phyloP scores from a whole-genome alignment of 2,888 invertebrate genomes.

The Chirona hameri region DNA sequence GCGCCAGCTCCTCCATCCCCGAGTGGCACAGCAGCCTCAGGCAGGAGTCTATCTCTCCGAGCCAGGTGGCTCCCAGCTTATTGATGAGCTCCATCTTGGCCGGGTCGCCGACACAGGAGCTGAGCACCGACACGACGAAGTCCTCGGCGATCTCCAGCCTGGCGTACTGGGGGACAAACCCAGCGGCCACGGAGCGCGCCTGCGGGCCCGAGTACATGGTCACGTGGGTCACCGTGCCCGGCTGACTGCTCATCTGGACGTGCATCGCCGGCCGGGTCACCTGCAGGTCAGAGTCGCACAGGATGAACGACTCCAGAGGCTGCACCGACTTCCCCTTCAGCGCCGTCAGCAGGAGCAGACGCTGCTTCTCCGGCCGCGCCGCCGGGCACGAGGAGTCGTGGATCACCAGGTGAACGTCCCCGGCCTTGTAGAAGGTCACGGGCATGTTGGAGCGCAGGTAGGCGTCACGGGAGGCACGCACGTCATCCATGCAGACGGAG shows the following conservation, averaged over 20 bases:
- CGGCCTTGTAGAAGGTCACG: background rate
- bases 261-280: slow-evolving; percentile 5
- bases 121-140: slow-evolving; percentile 27
- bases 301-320: slow-evolving; percentile 7
- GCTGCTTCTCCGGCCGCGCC: background rate
- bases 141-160: slow-evolving; percentile 1
- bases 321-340: slow-evolving; percentile 8
- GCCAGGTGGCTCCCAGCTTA: slow-evolving; percentile 22
- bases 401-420: slow-evolving; percentile 1
- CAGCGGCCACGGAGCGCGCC: background rate
- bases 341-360: slow-evolving; percentile 13
- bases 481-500: slow-evolving; percentile 3
- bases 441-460: background rate
- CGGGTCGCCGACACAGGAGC: slow-evolving; percentile 25
- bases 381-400: slow-evolving; percentile 22
- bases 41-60: slow-evolving; percentile 23
- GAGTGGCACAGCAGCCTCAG: slow-evolving; percentile 23
- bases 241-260: background rate
- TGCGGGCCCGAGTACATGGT: slow-evolving; percentile 28
- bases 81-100: slow-evolving; percentile 28
- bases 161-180: slow-evolving; percentile 28
- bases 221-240: background rate
- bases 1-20: slow-evolving; percentile 6
- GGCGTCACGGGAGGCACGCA: background rate
- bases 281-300: slow-evolving; percentile 22